These are phyloP conservation scores for Brachycybe producta DNA, from an alignment of 2,888 invertebrate genomes.

Conservation along the genomic window DNA sequence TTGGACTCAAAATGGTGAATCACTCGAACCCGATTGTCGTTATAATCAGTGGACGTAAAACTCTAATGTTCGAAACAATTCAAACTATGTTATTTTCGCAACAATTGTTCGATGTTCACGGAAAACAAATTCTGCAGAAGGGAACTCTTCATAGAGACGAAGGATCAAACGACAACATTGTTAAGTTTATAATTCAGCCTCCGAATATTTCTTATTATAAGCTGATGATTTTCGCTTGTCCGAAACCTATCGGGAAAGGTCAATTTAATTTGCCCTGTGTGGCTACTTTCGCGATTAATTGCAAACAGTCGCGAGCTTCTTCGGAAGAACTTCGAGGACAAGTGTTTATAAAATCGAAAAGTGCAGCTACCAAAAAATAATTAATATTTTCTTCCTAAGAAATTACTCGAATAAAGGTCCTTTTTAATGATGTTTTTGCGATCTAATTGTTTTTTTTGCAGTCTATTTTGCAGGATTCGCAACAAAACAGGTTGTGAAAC, in stretches of 20 bases:
- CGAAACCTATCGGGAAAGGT: constrained; percentile 25
- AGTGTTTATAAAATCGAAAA: too few species aligned
- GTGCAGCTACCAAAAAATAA: too few species aligned
- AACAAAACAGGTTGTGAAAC: too few species aligned
- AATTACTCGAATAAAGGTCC: too few species aligned
- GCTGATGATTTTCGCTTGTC: constrained; percentile 26
- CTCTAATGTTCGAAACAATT: constrained; percentile 23
- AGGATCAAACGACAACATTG: not conserved
- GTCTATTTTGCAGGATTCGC: too few species aligned
- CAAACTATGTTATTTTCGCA: not conserved
- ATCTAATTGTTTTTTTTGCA: too few species aligned
- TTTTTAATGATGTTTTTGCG: too few species aligned
- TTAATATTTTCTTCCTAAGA: too few species aligned
- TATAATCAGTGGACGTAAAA: constrained; percentile 28
- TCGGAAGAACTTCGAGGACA: not conserved
- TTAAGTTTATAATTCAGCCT: constrained; percentile 23
- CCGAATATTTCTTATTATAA: constrained; percentile 27
- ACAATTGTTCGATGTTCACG: not conserved
- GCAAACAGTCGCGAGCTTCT: not conserved
- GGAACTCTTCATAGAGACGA: constrained; percentile 9
- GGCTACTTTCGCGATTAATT: constrained; percentile 23
- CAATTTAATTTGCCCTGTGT: constrained; percentile 25
- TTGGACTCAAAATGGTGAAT: constrained; percentile 26
- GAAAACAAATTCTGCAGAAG: not conserved
- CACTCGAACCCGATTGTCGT: constrained; percentile 26